These are phyloP conservation scores for Sesia apiformis DNA, from an alignment of 2,888 invertebrate species.

Conservation along the genomic window DNA sequence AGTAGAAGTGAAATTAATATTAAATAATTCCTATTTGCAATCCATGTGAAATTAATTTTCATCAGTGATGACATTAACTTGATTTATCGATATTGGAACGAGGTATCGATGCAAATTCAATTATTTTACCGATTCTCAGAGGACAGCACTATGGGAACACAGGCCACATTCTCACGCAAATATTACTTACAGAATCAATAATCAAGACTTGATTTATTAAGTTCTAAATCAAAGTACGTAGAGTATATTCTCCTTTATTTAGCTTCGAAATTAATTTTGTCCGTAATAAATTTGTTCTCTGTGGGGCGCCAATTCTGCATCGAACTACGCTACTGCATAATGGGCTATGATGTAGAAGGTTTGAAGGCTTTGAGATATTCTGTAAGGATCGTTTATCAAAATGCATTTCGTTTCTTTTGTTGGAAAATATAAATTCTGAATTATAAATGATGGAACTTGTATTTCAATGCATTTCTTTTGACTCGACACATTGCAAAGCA, in stretches of 20 bases:
- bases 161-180: neutral
- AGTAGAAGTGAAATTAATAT: neutral
- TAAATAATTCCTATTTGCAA: neutral
- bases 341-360: neutral
- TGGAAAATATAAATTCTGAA: too few species aligned
- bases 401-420: too few species aligned
- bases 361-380: neutral
- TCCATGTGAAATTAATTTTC: neutral
- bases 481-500: too few species aligned
- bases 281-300: constrained; percentile 34
- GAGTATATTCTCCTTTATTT: neutral
- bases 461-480: too few species aligned
- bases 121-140: constrained; percentile 30
- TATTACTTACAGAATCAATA: neutral
- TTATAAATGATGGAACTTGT: too few species aligned
- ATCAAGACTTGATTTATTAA: neutral
- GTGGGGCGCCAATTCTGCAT: constrained; percentile 27
- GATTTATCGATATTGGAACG: constrained; percentile 15
- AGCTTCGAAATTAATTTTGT: constrained; percentile 16
- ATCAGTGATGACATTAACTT: constrained; percentile 1
- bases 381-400: too few species aligned
- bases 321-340: constrained; percentile 19
- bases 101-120: constrained; percentile 37
- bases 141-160: neutral
- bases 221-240: constrained; percentile 1